phyloP scores from a whole-genome alignment of 2,113 vertebrate species.

The Hippocampus comes region DNA sequence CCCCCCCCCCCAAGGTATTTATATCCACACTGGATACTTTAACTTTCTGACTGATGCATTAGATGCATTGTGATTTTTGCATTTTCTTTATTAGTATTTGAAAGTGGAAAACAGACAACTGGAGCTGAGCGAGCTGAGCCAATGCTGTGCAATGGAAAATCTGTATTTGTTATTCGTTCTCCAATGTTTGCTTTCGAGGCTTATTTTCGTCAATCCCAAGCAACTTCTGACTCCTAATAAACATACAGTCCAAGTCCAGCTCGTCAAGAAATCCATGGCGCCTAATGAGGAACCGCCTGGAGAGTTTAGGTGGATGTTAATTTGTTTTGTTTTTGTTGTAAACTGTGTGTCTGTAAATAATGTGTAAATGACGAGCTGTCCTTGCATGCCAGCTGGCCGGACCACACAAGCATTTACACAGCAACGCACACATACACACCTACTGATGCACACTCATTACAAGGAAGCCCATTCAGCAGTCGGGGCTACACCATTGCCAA shows the following conservation, averaged over 20 bases:
- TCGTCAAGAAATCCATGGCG: conserved; percentile 17
- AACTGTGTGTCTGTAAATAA: conserved; percentile 61
- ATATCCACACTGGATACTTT: no score
- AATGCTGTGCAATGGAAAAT: background rate
- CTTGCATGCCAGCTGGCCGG: conserved; percentile 24
- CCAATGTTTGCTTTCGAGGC: background rate
- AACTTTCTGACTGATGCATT: background rate
- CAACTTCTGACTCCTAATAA: conserved; percentile 30
- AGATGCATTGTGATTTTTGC: background rate
- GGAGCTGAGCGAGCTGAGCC: no score
- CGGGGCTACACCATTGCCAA: conserved; percentile 38
- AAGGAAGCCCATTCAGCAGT: conserved; percentile 37
- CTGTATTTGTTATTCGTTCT: background rate
- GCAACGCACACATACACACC: conserved; percentile 25
- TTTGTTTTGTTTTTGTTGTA: conserved; percentile 62
- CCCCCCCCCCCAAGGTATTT: no score
- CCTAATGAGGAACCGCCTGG: conserved; percentile 46
- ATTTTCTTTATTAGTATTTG: background rate
- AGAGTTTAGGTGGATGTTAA: conserved; percentile 36
- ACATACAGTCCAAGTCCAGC: conserved; percentile 14
- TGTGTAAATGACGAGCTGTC: conserved; percentile 50
- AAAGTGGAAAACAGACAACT: background rate
- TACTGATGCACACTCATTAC: conserved; percentile 34
- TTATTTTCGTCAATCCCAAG: conserved; percentile 14
- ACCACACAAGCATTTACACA: conserved; percentile 42